Evolutionary conservation across 2,888 invertebrate genomes (phyloP).

Genomic region (Campoplex capitator): DNA sequence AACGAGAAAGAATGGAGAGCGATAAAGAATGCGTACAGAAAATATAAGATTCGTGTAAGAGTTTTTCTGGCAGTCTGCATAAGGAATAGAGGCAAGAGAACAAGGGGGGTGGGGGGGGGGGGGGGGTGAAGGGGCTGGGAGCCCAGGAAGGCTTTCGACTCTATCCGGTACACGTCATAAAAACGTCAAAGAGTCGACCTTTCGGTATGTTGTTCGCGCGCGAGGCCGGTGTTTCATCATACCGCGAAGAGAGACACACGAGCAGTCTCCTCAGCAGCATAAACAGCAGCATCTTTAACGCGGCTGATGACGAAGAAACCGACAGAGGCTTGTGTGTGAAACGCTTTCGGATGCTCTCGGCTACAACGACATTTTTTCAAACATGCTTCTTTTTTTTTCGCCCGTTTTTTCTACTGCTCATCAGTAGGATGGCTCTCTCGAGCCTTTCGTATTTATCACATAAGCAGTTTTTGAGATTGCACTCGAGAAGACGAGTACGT

Average conservation of each 20-base stretch:
- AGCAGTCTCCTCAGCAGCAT: not conserved
- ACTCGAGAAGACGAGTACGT: not conserved
- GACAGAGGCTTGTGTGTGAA: not conserved
- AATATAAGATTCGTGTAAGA: slow-evolving; percentile 39
- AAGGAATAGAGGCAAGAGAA: not conserved
- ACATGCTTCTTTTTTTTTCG: not conserved
- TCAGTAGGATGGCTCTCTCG: not conserved
- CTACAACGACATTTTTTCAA: not conserved
- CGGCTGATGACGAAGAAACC: slow-evolving; percentile 2
- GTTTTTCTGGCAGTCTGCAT: not conserved
- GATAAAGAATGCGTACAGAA: slow-evolving; percentile 42
- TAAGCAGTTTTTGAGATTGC: not conserved
- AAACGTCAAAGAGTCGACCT: slow-evolving; percentile 43
- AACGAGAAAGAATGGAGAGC: not conserved
- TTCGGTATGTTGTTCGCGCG: slow-evolving; percentile 11
- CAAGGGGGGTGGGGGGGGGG: not conserved
- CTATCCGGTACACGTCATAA: slow-evolving; percentile 14
- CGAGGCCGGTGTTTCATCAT: slow-evolving; percentile 2
- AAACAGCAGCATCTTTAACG: not conserved
- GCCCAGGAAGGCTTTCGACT: not conserved
- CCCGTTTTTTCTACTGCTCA: not conserved
- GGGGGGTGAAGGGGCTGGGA: not conserved
- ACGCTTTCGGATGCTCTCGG: not conserved
- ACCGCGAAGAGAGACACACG: not conserved
- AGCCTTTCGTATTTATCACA: not conserved